Percentiles rank a stretch among this genome's conserved stretches.
Conservation (phyloP, 2,797 vertebrate species). For the Manis pentadactyla region DNA sequence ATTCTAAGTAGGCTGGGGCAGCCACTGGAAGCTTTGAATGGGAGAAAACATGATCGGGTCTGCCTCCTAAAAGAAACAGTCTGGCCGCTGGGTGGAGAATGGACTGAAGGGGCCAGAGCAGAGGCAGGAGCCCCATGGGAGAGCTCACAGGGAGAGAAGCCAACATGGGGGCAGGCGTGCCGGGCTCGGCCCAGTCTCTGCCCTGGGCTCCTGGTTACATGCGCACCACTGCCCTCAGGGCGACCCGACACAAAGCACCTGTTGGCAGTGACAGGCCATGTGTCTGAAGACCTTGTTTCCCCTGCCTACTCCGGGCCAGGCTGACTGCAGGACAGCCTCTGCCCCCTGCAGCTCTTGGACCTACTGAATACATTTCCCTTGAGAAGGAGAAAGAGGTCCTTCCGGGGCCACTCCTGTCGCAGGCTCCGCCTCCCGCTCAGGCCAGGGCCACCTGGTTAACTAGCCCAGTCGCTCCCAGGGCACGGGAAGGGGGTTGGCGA, state of each 20-base stretch:
- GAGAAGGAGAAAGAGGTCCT: not conserved
- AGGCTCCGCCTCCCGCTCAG: not conserved
- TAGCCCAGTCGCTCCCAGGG: not conserved
- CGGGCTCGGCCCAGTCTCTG: too few relatives aligned
- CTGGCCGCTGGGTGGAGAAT: not conserved
- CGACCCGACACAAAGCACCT: not conserved
- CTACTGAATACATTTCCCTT: not conserved
- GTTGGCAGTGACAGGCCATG: too few relatives aligned
- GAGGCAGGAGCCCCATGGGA: not conserved
- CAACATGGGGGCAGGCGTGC: rapidly evolving
- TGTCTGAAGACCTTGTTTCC: not conserved
- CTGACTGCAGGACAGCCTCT: not conserved
- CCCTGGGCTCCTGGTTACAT: not conserved
- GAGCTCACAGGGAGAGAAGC: rapidly evolving
- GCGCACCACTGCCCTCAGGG: rapidly evolving
- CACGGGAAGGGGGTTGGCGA: not conserved
- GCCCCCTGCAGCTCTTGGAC: not conserved
- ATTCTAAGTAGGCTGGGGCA: not conserved
- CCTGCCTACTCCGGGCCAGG: not conserved
- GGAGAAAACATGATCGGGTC: not conserved
- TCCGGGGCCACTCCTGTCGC: not conserved
- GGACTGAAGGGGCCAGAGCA: not conserved
- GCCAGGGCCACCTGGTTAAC: not conserved
- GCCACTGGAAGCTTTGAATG: not conserved
- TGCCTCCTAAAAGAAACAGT: not conserved